These are phyloP conservation scores for Trichechus manatus DNA, from an alignment of 2,113 vertebrate genomes.

Conservation along the genomic window DNA sequence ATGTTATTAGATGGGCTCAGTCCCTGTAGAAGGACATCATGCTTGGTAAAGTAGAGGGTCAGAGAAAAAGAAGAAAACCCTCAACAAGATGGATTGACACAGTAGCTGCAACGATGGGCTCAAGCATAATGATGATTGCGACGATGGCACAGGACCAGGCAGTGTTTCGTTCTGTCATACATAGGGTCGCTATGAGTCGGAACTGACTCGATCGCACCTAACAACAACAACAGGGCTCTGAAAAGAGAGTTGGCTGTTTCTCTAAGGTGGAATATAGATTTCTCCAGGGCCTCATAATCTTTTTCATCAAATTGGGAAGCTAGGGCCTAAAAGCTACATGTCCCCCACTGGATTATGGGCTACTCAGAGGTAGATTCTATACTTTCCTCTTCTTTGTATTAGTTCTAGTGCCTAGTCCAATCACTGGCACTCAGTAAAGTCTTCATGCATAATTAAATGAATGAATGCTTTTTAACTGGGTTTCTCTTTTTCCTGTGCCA, in stretches of 20 bases:
- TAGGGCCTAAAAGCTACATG: not conserved
- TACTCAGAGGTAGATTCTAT: not conserved
- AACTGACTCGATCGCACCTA: too few species aligned
- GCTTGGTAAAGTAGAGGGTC: too few species aligned
- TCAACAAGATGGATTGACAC: too few species aligned
- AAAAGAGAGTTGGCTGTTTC: not conserved
- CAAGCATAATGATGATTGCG: too few species aligned
- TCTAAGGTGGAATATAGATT: not conserved
- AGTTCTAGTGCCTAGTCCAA: not conserved
- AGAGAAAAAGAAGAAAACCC: too few species aligned
- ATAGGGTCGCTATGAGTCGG: too few species aligned
- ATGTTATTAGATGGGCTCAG: too few species aligned
- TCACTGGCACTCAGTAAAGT: not conserved
- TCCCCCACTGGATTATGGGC: too few species aligned
- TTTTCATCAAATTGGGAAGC: not conserved
- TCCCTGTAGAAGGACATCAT: too few species aligned
- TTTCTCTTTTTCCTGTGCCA: not conserved
- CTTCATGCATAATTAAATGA: not conserved
- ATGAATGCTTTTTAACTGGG: not conserved
- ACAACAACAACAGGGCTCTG: not conserved
- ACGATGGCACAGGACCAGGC: too few species aligned
- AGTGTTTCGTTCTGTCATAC: too few species aligned
- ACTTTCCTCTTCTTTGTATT: not conserved
- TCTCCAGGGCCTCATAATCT: not conserved
- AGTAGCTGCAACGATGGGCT: too few species aligned